Percentiles rank a stretch among this genome's conserved stretches.
These are phyloP conservation scores for Chloropsis hardwickii DNA, from an alignment of 2,113 vertebrate genomes.

Conservation along the genomic window DNA sequence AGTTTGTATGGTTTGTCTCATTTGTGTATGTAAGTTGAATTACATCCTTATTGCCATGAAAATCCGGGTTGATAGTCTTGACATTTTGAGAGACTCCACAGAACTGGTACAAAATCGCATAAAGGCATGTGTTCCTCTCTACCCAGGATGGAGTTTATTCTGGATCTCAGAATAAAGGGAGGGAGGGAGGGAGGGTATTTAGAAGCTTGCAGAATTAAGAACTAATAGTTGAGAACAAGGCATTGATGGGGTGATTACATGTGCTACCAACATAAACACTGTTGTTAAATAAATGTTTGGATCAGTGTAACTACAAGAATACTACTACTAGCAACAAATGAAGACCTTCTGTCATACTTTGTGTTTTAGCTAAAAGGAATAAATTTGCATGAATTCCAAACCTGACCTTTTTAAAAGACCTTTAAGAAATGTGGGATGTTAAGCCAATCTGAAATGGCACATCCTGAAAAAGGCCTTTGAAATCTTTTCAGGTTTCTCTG, in stretches of 20 bases:
- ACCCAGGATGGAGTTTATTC: neutral
- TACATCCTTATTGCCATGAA: neutral
- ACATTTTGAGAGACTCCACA: neutral
- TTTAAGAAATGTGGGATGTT: neutral
- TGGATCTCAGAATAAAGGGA: neutral
- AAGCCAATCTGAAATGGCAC: neutral
- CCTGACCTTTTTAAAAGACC: neutral
- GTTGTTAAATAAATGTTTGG: neutral
- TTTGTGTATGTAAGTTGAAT: neutral
- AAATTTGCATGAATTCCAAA: neutral
- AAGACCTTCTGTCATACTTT: neutral
- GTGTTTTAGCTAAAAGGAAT: neutral
- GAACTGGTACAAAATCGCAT: neutral
- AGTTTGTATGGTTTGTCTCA: neutral
- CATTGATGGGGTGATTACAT: neutral
- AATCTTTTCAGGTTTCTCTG: neutral
- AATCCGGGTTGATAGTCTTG: neutral
- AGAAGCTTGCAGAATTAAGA: neutral
- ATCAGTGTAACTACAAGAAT: neutral
- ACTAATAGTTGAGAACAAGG: neutral
- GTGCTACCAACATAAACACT: neutral
- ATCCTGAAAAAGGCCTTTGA: neutral
- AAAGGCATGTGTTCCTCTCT: neutral
- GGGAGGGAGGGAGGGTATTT: neutral
- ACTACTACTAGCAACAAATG: neutral